Evolutionary conservation across 2,888 invertebrate species (phyloP).

Genomic region (Chrysodeixis includens): DNA sequence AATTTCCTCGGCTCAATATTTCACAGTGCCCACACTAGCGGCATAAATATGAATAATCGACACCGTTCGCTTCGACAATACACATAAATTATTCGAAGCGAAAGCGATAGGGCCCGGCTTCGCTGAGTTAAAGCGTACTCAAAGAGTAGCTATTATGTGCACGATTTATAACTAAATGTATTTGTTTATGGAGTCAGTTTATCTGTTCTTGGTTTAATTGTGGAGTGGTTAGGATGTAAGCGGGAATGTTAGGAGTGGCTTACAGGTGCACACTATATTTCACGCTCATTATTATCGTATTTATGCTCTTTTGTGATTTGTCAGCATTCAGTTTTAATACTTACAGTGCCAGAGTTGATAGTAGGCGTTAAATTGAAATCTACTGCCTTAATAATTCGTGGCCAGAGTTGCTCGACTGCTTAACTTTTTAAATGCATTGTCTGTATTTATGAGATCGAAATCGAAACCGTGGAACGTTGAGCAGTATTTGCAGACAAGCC

Average conservation of each 20-base stretch:
- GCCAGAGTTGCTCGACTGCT: not conserved
- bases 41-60: constrained; percentile 82
- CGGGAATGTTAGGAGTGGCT: not conserved
- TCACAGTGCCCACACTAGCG: constrained; percentile 72
- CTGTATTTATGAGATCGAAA: constrained; percentile 1
- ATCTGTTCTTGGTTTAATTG: constrained; percentile 58
- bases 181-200: constrained; percentile 59
- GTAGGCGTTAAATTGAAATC: not conserved
- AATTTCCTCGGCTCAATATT: constrained; percentile 74
- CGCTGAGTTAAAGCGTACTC: constrained; percentile 54
- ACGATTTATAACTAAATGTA: constrained; percentile 63
- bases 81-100: constrained; percentile 73
- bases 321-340: not conserved
- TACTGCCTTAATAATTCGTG: not conserved
- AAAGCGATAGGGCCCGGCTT: constrained; percentile 68
- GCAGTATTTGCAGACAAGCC: too few species aligned
- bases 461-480: too few species aligned
- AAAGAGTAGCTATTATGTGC: constrained; percentile 60
- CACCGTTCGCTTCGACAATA: constrained; percentile 72
- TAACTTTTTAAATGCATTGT: not conserved
- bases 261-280: constrained; percentile 4
- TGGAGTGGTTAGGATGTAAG: constrained; percentile 48
- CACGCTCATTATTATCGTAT: constrained; percentile 2
- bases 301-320: constrained; percentile 2
- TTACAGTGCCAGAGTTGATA: not conserved